Evolutionary conservation across 2,888 invertebrate genomes (phyloP).

Genomic region (Acronicta alni): DNA sequence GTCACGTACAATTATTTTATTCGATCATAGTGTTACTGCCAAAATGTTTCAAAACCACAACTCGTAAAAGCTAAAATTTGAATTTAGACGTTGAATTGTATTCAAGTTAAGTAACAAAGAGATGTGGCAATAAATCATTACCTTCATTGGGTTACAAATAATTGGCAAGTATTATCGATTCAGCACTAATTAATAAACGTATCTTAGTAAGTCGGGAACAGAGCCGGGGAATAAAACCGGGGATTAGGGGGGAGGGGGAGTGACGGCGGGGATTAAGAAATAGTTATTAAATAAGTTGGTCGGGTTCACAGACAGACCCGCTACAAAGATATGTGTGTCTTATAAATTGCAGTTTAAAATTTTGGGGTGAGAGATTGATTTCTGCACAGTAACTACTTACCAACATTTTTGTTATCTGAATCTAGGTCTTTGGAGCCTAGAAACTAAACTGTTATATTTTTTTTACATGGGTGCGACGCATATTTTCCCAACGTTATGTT

Average conservation of each 20-base stretch:
- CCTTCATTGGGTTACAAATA: conserved; percentile 13
- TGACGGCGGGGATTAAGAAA: conserved; percentile 58
- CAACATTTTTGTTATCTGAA: conserved; percentile 10
- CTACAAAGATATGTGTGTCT: neutral
- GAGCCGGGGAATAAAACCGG: conserved; percentile 47
- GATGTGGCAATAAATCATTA: no score
- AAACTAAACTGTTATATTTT: no score
- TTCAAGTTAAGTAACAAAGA: no score
- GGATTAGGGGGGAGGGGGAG: conserved; percentile 45
- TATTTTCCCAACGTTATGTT: no score
- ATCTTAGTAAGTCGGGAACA: conserved; percentile 31
- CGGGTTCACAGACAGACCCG: conserved; percentile 28
- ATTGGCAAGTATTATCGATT: conserved; percentile 39
- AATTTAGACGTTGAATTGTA: no score
- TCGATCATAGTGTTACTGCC: no score
- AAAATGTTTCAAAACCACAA: no score
- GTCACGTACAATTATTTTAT: no score
- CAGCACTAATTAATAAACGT: conserved; percentile 48
- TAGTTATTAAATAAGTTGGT: conserved; percentile 69
- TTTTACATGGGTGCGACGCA: no score
- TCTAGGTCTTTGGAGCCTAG: no score
- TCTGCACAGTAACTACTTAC: neutral
- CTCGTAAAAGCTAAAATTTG: no score
- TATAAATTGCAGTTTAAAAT: neutral
- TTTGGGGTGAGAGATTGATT: neutral